Evolutionary conservation across 2,888 invertebrate genomes (phyloP), one percentile per base, ranked within the genome.

Genomic region (Trileptium ribeirensis): DNA sequence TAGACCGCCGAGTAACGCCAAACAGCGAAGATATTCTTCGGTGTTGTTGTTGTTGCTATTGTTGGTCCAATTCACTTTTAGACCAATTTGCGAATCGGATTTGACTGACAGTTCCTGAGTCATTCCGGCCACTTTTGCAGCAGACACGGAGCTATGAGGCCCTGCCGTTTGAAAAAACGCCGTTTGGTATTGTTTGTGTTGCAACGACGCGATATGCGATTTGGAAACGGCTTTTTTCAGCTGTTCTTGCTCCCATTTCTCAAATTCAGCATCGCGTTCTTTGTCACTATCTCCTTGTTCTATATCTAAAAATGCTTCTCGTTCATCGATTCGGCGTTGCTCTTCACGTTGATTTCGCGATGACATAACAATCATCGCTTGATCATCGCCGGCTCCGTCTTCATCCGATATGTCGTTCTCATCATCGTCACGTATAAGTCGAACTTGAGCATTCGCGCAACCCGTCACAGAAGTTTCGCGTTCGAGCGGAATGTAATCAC

Each of bases 221-320:
- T 85, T 85, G 79, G 88, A 89, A 34, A 91, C 90, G 70, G 90
- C 98, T 91, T 98, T 98, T 86, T 94, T 92, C 87, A 98, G 94
- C 91, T 98, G 98, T 88, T 98, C 97, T 86, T 94, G 93, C 90
- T 97, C 98, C 98, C 98, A 99, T 82, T 90, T 88, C 79, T 91
- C 89, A 29, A 89, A 84, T 89, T 95, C 95, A 24, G 86, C 80
- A 36, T 82, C 82, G 1, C 74, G 31, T 36, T 81, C 81, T 31
- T 81, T 15, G 51, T 81, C 81, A 64, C 81, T 81, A 29, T 64
- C 81, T 51, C 51, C 51, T 51, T 51, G 51, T 51, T 51, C 51
- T 8, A 51, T 24, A 51, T 51, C 24, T 8, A 51, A 24, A 51
- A 51, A 51, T 51, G 8, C 51, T 51, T 51, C 8, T 15, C 8